Evolutionary conservation across 2,113 vertebrate genomes (phyloP).

Genomic region (Isurus oxyrinchus): DNA sequence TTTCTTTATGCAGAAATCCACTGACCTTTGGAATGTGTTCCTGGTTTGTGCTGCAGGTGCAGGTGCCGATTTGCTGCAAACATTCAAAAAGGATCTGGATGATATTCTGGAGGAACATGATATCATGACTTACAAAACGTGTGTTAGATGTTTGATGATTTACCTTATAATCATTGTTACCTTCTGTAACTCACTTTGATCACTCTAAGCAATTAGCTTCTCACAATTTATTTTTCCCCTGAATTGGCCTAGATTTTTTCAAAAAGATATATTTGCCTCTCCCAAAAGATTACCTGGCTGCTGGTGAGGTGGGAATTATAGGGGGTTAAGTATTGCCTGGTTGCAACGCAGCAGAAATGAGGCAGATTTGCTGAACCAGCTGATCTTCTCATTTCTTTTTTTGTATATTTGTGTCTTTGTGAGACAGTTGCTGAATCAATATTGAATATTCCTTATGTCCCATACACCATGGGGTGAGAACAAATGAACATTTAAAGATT

Average conservation of each 20-base stretch:
- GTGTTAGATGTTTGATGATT: not conserved
- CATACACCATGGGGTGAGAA: not conserved
- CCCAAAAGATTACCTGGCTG: not conserved
- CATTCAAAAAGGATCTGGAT: not conserved
- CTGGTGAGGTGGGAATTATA: not conserved
- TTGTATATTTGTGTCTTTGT: not conserved
- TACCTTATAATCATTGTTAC: not conserved
- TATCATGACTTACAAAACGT: not conserved
- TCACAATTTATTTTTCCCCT: not conserved
- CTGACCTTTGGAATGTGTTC: not conserved
- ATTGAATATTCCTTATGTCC: not conserved
- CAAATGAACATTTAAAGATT: not conserved
- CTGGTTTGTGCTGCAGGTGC: not conserved
- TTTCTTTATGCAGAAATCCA: not conserved
- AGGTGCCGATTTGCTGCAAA: not conserved
- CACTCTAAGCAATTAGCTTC: not conserved
- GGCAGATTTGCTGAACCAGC: not conserved
- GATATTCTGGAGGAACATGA: not conserved
- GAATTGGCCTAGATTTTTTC: not conserved
- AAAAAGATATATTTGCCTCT: not conserved
- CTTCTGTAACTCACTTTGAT: not conserved
- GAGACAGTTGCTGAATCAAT: not conserved
- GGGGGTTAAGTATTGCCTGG: not conserved
- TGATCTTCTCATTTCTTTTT: not conserved
- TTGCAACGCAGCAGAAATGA: not conserved